Percentiles rank a stretch among this genome's conserved stretches.
phyloP scores from a whole-genome alignment of 2,113 vertebrate genomes.

The Leptocoma aspasia region DNA sequence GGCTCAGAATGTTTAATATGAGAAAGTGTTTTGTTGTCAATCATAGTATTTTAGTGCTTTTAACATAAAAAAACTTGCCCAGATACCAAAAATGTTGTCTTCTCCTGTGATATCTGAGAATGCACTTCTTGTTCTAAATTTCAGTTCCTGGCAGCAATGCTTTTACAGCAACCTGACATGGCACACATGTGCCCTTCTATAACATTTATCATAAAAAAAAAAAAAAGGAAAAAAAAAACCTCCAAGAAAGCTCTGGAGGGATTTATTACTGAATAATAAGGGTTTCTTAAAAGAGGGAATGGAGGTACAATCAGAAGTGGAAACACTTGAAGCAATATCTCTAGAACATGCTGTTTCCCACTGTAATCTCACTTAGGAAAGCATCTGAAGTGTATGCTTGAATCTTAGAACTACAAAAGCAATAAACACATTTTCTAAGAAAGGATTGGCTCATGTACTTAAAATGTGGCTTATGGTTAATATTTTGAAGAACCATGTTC shows the following conservation, averaged over 20 bases:
- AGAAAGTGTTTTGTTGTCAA: neutral
- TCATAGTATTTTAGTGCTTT: neutral
- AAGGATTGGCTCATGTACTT: neutral
- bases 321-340: neutral
- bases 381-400: neutral
- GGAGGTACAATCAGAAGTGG: neutral
- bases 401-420: neutral
- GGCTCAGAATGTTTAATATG: neutral
- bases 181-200: neutral
- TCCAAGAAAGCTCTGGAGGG: neutral
- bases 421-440: neutral
- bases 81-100: neutral
- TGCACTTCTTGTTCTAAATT: neutral
- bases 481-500: neutral
- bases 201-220: neutral
- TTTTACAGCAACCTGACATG: neutral
- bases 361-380: neutral
- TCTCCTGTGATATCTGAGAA: neutral
- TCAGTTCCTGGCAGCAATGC: neutral
- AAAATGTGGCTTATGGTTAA: neutral
- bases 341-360: neutral
- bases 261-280: neutral
- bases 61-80: neutral
- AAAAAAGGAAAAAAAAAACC: neutral
- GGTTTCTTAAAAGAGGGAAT: neutral